Evolutionary conservation across 2,113 vertebrate species (phyloP).

Genomic region (Brachirus orientalis): DNA sequence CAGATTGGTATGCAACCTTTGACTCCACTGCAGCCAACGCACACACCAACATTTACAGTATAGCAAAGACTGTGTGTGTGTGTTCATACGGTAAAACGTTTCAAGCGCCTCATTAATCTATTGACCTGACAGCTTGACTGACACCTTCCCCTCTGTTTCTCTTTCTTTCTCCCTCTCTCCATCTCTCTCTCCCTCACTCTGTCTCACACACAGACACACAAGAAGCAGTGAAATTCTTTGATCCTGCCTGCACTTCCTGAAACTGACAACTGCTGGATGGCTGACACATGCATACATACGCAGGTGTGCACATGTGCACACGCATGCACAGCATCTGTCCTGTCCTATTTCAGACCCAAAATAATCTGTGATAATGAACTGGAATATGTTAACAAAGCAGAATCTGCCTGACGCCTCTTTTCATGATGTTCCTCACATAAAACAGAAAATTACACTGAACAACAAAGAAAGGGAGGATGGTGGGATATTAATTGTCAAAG

Average conservation of each 20-base stretch:
- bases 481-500: slow-evolving; percentile 16
- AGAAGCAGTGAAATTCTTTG: slow-evolving; percentile 64
- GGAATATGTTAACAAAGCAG: slow-evolving; percentile 39
- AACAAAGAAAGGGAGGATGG: slow-evolving; percentile 25
- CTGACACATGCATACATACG: slow-evolving; percentile 2
- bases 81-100: slow-evolving; percentile 64
- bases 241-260: slow-evolving; percentile 63
- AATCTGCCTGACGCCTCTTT: slow-evolving; percentile 1
- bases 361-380: slow-evolving; percentile 5
- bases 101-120: slow-evolving; percentile 74
- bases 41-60: slow-evolving; percentile 42
- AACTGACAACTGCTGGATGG: slow-evolving; percentile 59
- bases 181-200: slow-evolving; percentile 7
- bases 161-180: neutral
- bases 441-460: slow-evolving; percentile 14
- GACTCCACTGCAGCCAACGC: slow-evolving; percentile 53
- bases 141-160: slow-evolving; percentile 53
- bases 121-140: slow-evolving; percentile 75
- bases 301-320: neutral
- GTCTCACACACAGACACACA: slow-evolving; percentile 43
- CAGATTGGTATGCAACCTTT: slow-evolving; percentile 58
- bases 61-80: slow-evolving; percentile 6
- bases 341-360: slow-evolving; percentile 30
- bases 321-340: slow-evolving; percentile 17
- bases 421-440: slow-evolving; percentile 2